Conservation (phyloP, 2,113 vertebrate species). For the Suricata suricatta region DNA sequence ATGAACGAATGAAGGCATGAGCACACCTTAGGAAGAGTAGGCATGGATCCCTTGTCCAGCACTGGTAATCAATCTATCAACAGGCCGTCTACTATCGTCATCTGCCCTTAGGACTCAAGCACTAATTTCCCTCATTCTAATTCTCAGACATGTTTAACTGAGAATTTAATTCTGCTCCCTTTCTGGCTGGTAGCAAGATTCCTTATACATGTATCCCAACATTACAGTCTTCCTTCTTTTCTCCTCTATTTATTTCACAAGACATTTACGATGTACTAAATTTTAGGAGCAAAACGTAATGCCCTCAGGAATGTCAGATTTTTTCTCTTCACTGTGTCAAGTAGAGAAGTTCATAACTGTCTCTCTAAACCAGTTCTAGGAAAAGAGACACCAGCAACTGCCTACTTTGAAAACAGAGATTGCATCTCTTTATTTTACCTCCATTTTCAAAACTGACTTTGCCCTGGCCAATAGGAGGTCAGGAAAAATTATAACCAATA, state of each 20-base stretch:
- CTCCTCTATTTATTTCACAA: neutral
- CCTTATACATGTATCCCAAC: neutral
- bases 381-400: neutral
- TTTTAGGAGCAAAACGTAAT: neutral
- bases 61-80: neutral
- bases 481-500: neutral
- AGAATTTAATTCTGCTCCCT: neutral
- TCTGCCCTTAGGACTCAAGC: neutral
- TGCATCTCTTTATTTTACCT: neutral
- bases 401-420: neutral
- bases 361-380: neutral
- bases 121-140: neutral
- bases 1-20: neutral
- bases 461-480: neutral
- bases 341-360: neutral
- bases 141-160: neutral
- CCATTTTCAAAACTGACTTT: neutral
- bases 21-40: neutral
- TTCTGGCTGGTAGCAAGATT: neutral
- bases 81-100: neutral
- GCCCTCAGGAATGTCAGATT: neutral
- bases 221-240: neutral
- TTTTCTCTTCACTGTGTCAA: neutral
- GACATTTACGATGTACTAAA: neutral
- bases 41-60: neutral